Percentiles rank a stretch among this genome's conserved stretches.
Conservation (phyloP, 2,888 invertebrate species). For the Lithophane leautieri region DNA sequence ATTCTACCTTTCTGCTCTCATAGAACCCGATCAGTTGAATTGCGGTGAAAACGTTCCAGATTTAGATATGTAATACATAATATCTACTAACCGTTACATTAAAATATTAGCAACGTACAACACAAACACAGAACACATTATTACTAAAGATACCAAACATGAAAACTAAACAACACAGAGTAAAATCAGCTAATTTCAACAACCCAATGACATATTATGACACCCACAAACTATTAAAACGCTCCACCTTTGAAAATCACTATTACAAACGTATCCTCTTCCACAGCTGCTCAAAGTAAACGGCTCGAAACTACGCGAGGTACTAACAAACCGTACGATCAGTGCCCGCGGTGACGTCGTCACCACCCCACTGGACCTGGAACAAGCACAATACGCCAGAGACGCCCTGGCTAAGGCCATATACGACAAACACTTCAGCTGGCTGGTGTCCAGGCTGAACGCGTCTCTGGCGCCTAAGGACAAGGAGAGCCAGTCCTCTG, state of each 20-base stretch:
- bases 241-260: too few relatives aligned
- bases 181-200: too few relatives aligned
- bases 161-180: too few relatives aligned
- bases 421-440: conserved; percentile 97
- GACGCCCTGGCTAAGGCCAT: conserved; percentile 98
- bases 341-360: conserved; percentile 96
- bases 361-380: conserved; percentile 94
- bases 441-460: conserved; percentile 96
- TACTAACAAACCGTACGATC: conserved; percentile 96
- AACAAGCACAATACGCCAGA: conserved; percentile 95
- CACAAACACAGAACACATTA: too few relatives aligned
- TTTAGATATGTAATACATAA: too few relatives aligned
- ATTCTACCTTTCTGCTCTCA: neutral
- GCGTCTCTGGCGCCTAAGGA: conserved; percentile 92
- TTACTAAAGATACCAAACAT: too few relatives aligned
- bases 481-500: conserved; percentile 90
- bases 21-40: neutral
- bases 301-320: conserved; percentile 91
- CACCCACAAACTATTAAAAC: too few relatives aligned
- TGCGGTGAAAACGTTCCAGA: neutral
- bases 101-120: too few relatives aligned
- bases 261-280: neutral
- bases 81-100: too few relatives aligned
- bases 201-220: too few relatives aligned
- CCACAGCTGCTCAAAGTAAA: conserved; percentile 94